Evolutionary conservation across 2,888 invertebrate species (phyloP).

Genomic region (Polyommatus iphigenia): DNA sequence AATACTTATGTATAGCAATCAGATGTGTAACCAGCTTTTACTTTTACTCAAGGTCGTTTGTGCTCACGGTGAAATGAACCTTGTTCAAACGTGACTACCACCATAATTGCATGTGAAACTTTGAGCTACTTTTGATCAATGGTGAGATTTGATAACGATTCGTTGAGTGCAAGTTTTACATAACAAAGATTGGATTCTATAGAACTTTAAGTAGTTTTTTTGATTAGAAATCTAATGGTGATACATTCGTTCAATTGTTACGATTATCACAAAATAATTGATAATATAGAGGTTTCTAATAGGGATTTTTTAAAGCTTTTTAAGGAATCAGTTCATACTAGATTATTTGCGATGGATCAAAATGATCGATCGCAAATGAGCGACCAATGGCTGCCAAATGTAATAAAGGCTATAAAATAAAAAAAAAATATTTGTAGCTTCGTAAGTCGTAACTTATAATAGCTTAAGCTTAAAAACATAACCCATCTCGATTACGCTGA

Average conservation of each 20-base stretch:
- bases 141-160: background rate
- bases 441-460: too few species aligned
- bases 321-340: too few species aligned
- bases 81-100: background rate
- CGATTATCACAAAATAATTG: too few species aligned
- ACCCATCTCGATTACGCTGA: too few species aligned
- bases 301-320: too few species aligned
- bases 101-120: background rate
- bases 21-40: constrained; percentile 43
- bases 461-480: too few species aligned
- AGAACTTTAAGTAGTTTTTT: background rate
- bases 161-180: background rate
- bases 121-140: background rate
- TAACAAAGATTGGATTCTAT: background rate
- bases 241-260: background rate
- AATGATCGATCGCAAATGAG: too few species aligned
- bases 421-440: too few species aligned
- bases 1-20: constrained; percentile 28
- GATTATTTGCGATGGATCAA: too few species aligned
- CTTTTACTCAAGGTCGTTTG: constrained; percentile 73
- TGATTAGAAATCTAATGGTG: background rate
- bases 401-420: too few species aligned
- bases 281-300: too few species aligned
- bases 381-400: too few species aligned
- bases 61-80: constrained; percentile 15